Conservation (phyloP, 2,113 vertebrate genomes). For the Amblyornis subalaris region DNA sequence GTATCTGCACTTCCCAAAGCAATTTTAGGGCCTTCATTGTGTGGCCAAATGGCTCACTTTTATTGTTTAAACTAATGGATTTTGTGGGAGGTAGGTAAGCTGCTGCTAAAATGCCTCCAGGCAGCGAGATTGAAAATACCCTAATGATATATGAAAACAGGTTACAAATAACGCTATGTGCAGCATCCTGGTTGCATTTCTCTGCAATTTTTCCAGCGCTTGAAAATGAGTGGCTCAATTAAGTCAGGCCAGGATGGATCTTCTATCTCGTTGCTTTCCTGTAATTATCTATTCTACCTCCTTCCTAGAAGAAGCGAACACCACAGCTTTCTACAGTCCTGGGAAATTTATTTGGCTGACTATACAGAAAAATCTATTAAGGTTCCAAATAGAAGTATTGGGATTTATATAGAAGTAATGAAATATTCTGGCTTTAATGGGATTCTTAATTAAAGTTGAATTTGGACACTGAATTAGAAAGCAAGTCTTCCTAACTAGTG, state of each 20-base stretch:
- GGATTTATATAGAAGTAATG: neutral
- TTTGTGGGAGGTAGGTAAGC: slow-evolving; percentile 39
- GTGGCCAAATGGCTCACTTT: slow-evolving; percentile 8
- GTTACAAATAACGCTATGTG: neutral
- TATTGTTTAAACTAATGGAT: slow-evolving; percentile 52
- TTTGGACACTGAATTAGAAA: neutral
- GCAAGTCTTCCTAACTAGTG: neutral
- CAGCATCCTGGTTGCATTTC: neutral
- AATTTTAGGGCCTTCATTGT: neutral
- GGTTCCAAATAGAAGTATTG: neutral
- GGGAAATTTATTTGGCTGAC: neutral
- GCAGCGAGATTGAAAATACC: slow-evolving; percentile 34
- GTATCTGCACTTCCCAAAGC: neutral
- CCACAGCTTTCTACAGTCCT: neutral
- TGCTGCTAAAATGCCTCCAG: slow-evolving; percentile 37
- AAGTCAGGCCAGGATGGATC: neutral
- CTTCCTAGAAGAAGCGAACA: neutral
- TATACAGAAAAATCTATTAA: neutral
- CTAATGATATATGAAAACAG: neutral
- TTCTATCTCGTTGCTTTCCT: neutral
- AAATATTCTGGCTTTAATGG: neutral
- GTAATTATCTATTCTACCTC: neutral
- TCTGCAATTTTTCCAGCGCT: neutral
- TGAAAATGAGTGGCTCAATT: neutral
- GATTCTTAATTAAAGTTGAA: neutral